Evolutionary conservation across 2,113 vertebrate species (phyloP).

Genomic region (Pluvianellus socialis): DNA sequence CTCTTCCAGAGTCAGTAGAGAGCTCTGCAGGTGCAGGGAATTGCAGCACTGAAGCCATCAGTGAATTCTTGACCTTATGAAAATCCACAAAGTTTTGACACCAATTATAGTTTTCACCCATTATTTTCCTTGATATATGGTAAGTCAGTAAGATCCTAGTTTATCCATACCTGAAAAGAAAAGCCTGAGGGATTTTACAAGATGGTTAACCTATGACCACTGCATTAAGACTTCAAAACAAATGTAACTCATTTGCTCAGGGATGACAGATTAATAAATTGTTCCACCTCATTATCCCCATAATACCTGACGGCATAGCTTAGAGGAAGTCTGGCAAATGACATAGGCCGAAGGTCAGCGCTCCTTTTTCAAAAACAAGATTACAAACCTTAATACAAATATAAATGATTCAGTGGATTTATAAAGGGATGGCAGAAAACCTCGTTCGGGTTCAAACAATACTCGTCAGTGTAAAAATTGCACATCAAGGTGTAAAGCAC

Average conservation of each 20-base stretch:
- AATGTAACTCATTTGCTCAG: conserved; percentile 46
- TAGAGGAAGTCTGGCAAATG: not conserved
- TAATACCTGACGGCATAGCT: not conserved
- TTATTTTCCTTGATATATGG: not conserved
- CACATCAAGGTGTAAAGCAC: not conserved
- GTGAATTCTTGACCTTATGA: not conserved
- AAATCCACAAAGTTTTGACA: not conserved
- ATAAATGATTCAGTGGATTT: not conserved
- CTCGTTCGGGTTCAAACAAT: not conserved
- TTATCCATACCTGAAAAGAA: conserved; percentile 8
- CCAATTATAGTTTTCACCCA: not conserved
- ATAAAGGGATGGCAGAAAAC: not conserved
- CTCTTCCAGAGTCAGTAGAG: not conserved
- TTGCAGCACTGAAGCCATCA: not conserved
- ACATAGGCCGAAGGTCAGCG: not conserved
- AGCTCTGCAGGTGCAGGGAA: not conserved
- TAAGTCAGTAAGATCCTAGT: not conserved
- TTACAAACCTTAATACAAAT: conserved; percentile 7
- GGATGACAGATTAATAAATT: conserved; percentile 48
- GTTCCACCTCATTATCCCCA: conserved; percentile 37
- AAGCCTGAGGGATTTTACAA: not conserved
- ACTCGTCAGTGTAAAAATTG: fast-evolving
- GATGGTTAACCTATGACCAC: conserved; percentile 19
- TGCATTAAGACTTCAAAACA: conserved; percentile 38
- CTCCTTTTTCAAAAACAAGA: not conserved